phyloP scores from a whole-genome alignment of 2,888 invertebrate genomes.

The Stramonita haemastoma region DNA sequence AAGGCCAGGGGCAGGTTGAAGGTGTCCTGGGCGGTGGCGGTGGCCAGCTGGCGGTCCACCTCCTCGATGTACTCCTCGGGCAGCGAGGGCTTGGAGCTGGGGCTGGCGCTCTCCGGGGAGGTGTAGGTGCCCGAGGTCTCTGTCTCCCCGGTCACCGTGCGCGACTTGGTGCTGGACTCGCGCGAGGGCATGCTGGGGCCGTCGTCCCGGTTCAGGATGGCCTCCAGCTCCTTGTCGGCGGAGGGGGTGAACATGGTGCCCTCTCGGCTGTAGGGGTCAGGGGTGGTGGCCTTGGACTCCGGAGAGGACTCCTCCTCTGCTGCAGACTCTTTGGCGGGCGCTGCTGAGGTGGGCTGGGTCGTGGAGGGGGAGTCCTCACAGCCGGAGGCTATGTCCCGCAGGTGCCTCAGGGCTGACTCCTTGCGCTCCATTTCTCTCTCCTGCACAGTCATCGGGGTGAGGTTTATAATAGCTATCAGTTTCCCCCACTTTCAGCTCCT shows the following conservation, averaged over 20 bases:
- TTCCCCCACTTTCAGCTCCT: too few relatives aligned
- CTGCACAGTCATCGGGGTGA: not conserved
- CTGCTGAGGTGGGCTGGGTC: not conserved
- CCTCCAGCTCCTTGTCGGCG: conserved; percentile 68
- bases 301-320: not conserved
- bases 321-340: not conserved
- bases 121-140: conserved; percentile 3
- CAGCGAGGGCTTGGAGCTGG: not conserved
- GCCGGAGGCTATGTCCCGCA: not conserved
- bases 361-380: not conserved
- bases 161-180: conserved; percentile 44
- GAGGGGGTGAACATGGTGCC: conserved; percentile 62
- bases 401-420: not conserved
- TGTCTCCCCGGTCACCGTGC: conserved; percentile 37
- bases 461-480: too few relatives aligned
- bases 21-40: conserved; percentile 25
- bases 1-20: conserved; percentile 17
- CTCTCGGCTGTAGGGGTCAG: conserved; percentile 58
- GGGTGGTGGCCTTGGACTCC: conserved; percentile 44
- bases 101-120: not conserved
- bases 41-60: conserved; percentile 7
- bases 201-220: conserved; percentile 58
- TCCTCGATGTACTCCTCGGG: conserved; percentile 30
- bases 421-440: conserved; percentile 22
- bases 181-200: conserved; percentile 21